Percentiles rank a stretch among this genome's conserved stretches.
These are phyloP conservation scores for Euleptes europaea DNA, from an alignment of 2,113 vertebrate species.

Conservation along the genomic window DNA sequence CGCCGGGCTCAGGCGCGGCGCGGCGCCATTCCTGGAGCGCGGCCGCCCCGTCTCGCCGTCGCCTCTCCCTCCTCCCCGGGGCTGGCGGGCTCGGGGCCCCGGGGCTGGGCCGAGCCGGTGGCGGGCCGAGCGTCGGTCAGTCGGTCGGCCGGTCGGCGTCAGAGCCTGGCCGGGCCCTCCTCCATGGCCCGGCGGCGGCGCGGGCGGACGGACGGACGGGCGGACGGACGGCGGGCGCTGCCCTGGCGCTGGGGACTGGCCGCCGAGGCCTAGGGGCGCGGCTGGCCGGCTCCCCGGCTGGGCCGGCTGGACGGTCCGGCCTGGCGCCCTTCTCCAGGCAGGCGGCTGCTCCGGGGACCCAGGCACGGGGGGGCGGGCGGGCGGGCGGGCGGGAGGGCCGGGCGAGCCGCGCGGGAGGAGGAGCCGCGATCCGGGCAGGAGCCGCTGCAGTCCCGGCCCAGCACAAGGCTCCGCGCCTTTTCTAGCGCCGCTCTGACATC, in stretches of 20 bases:
- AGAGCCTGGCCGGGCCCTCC: background rate
- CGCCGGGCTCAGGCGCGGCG: constrained; percentile 23
- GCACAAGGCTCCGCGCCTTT: constrained; percentile 92
- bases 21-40: constrained; percentile 69
- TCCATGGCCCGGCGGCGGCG: background rate
- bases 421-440: constrained; percentile 70
- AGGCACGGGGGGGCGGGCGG: constrained; percentile 41
- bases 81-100: constrained; percentile 59
- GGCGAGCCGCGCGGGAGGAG: constrained; percentile 66
- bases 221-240: background rate
- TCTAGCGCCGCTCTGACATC: constrained; percentile 92
- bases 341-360: background rate
- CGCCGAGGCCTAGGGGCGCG: background rate
- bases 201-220: background rate
- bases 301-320: constrained; percentile 44
- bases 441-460: constrained; percentile 83
- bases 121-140: constrained; percentile 50
- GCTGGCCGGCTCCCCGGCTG: constrained; percentile 24
- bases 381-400: constrained; percentile 73
- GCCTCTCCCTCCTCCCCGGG: constrained; percentile 26
- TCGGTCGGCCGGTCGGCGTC: background rate
- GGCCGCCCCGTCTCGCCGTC: constrained; percentile 64
- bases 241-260: background rate
- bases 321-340: constrained; percentile 44
- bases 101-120: constrained; percentile 16